Conservation (phyloP, 2,113 vertebrate species). For the Pipra filicauda region DNA sequence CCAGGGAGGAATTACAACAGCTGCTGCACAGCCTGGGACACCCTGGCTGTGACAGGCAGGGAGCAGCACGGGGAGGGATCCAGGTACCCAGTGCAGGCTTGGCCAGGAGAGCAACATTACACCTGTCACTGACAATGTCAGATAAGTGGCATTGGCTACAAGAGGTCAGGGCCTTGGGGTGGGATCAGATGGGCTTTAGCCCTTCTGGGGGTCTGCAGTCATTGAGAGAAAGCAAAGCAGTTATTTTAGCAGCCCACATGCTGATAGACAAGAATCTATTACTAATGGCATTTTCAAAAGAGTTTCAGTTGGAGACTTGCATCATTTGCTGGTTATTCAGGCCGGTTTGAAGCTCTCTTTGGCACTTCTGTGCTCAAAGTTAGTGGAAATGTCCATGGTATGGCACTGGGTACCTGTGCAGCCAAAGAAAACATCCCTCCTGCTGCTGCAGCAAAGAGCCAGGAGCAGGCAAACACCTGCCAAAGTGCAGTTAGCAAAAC, state of each 20-base stretch:
- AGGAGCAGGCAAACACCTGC: not conserved
- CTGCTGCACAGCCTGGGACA: not conserved
- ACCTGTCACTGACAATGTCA: not conserved
- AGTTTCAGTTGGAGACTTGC: not conserved
- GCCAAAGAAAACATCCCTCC: not conserved
- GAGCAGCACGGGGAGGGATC: not conserved
- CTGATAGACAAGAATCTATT: not conserved
- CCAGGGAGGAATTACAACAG: slow-evolving; percentile 40
- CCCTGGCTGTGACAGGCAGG: not conserved
- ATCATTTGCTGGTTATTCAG: not conserved
- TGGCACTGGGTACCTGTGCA: not conserved
- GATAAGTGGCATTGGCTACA: not conserved
- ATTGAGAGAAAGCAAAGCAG: not conserved
- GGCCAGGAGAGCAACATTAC: not conserved
- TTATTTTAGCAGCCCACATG: not conserved
- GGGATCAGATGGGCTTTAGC: not conserved
- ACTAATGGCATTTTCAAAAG: not conserved
- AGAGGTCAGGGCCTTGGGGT: not conserved
- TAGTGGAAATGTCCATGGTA: not conserved
- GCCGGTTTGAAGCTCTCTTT: not conserved
- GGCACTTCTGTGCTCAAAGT: not conserved
- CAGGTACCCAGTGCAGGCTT: slow-evolving; percentile 28
- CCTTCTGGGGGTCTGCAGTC: not conserved
- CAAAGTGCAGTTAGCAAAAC: not conserved
- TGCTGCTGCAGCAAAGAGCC: not conserved